These are phyloP conservation scores for Dicrurus megarhynchus DNA, from an alignment of 2,113 vertebrate genomes.

Conservation along the genomic window DNA sequence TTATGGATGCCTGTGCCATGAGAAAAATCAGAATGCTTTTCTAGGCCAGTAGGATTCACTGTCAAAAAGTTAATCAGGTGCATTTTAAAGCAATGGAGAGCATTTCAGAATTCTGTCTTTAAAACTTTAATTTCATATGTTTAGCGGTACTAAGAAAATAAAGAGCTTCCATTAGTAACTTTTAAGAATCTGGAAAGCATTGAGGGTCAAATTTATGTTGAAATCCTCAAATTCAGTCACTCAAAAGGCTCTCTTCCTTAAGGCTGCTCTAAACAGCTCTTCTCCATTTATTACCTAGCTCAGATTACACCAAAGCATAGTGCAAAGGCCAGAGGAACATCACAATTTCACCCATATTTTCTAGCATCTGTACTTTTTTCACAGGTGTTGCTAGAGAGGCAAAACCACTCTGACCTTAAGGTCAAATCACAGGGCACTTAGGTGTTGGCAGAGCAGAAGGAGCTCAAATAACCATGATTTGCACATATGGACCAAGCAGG, in stretches of 20 bases:
- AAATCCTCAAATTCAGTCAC: neutral
- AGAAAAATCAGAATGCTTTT: neutral
- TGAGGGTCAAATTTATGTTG: neutral
- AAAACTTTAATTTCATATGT: neutral
- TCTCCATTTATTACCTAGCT: slow-evolving; percentile 45
- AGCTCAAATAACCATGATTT: slow-evolving; percentile 33
- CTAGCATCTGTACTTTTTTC: slow-evolving; percentile 66
- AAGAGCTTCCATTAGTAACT: neutral
- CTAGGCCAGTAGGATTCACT: neutral
- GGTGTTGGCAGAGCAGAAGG: slow-evolving; percentile 70
- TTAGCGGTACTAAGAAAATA: neutral
- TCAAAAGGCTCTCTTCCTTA: neutral
- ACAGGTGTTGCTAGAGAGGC: slow-evolving; percentile 73
- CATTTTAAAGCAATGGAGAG: neutral
- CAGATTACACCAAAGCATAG: slow-evolving; percentile 57
- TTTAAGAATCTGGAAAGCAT: neutral
- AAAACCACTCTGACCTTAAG: slow-evolving; percentile 66
- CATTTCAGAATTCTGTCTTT: neutral
- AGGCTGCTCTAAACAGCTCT: neutral
- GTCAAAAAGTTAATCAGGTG: neutral
- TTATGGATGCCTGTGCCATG: neutral
- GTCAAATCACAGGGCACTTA: slow-evolving; percentile 60
- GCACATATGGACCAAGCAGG: slow-evolving; percentile 62
- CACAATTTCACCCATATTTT: slow-evolving; percentile 72
- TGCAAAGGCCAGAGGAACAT: slow-evolving; percentile 64